phyloP scores from a whole-genome alignment of 2,797 vertebrate genomes.

The Pteropus rufus region DNA sequence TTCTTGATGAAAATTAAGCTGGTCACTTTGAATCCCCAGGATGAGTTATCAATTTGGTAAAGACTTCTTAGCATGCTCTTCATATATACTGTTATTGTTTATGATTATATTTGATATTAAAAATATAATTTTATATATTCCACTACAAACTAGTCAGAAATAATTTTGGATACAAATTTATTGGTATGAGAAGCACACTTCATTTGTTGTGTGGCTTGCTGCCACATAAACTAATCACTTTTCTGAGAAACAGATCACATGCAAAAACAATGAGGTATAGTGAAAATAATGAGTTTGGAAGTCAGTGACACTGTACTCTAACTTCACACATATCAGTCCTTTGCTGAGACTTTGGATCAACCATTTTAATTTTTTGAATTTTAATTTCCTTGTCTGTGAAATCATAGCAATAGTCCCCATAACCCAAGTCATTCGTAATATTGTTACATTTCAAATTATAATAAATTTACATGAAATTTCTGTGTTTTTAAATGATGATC shows the following conservation, averaged over 20 bases:
- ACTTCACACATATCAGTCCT: background rate
- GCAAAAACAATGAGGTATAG: background rate
- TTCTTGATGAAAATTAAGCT: background rate
- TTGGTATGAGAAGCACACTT: background rate
- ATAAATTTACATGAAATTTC: background rate
- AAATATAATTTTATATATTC: background rate
- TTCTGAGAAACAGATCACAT: background rate
- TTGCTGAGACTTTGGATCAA: background rate
- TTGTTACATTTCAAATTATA: background rate
- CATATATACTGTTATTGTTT: background rate
- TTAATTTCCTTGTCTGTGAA: background rate
- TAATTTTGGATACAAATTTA: background rate
- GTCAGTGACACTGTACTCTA: background rate
- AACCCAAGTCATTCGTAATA: background rate
- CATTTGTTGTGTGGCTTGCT: background rate
- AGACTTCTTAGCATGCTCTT: background rate
- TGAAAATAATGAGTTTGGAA: background rate
- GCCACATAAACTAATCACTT: background rate
- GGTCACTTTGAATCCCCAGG: background rate
- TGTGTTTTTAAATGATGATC: background rate
- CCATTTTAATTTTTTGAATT: background rate
- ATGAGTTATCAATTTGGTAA: background rate
- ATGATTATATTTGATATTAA: background rate
- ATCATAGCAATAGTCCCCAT: background rate
- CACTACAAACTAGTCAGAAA: background rate